Percentiles rank a stretch among this genome's conserved stretches.
phyloP scores from a whole-genome alignment of 2,113 vertebrate species.

The Opisthocomus hoazin region DNA sequence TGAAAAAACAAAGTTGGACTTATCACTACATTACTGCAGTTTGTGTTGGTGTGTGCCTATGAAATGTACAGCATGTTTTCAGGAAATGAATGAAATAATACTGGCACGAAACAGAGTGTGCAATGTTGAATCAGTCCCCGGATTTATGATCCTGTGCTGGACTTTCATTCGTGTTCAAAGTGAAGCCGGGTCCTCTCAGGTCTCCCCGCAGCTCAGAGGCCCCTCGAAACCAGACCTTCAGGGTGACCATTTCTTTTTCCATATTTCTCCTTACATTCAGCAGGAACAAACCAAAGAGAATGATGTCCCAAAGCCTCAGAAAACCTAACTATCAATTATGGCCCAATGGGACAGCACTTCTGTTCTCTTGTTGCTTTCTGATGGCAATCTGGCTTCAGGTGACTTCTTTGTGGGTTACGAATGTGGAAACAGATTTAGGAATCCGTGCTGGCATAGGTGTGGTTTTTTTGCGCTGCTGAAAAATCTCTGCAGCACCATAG shows the following conservation, averaged over 20 bases:
- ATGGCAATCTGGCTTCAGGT: not conserved
- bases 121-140: not conserved
- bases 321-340: not conserved
- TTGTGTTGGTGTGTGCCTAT: not conserved
- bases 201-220: not conserved
- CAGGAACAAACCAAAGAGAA: not conserved
- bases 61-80: not conserved
- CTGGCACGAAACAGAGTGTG: not conserved
- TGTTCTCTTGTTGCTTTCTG: not conserved
- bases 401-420: not conserved
- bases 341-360: not conserved
- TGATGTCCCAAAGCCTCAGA: not conserved
- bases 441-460: fast-evolving
- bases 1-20: not conserved
- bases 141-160: not conserved
- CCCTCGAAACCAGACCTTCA: not conserved
- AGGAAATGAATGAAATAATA: not conserved
- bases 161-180: not conserved
- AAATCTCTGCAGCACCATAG: conserved; percentile 38
- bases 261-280: not conserved
- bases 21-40: not conserved
- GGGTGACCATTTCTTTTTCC: not conserved
- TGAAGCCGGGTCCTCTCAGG: not conserved
- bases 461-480: not conserved
- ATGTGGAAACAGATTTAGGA: not conserved